phyloP scores from a whole-genome alignment of 1,140 invertebrate genomes.

The Zaprionus capensis region DNA sequence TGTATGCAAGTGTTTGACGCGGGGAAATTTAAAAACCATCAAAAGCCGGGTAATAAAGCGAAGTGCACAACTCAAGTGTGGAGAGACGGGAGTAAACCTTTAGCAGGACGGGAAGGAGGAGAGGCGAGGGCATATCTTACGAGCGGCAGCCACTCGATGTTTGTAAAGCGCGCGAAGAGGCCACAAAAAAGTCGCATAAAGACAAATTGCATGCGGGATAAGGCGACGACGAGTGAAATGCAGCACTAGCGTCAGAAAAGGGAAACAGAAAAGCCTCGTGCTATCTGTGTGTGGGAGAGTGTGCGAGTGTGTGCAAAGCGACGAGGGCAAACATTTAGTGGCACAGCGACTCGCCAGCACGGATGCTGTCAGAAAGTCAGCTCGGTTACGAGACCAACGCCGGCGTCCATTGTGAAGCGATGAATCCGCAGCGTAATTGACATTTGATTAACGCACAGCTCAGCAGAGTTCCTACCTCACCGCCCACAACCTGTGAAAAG shows the following conservation, averaged over 20 bases:
- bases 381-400: neutral
- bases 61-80: conserved; percentile 48
- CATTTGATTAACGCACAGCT: conserved; percentile 75
- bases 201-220: conserved; percentile 72
- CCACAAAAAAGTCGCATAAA: conserved; percentile 47
- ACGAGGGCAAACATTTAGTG: conserved; percentile 16
- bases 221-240: conserved; percentile 32
- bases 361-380: conserved; percentile 8
- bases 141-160: conserved; percentile 55
- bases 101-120: neutral
- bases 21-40: conserved; percentile 60
- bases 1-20: conserved; percentile 49
- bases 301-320: neutral
- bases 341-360: conserved; percentile 23
- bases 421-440: conserved; percentile 71
- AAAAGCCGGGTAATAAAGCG: conserved; percentile 41
- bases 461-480: conserved; percentile 12
- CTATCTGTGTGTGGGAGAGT: neutral
- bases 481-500: conserved; percentile 20
- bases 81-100: conserved; percentile 15
- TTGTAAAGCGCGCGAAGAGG: conserved; percentile 45
- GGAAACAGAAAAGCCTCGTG: neutral
- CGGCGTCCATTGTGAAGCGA: conserved; percentile 44
- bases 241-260: neutral
- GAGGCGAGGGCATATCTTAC: conserved; percentile 42